Conservation (phyloP, 2,797 vertebrate species). For the Linurgus olivaceus region DNA sequence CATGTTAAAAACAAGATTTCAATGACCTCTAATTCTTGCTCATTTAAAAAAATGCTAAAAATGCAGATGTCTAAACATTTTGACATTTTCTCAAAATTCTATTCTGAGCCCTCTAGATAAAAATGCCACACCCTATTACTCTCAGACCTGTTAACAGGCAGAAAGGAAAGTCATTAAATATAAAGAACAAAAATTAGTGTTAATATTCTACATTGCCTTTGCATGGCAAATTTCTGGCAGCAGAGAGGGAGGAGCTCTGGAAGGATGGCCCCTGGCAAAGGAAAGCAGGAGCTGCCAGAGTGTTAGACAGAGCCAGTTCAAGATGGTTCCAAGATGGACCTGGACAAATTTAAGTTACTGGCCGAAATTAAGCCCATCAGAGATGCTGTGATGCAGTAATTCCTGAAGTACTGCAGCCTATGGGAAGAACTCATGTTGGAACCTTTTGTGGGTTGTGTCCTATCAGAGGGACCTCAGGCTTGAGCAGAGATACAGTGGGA, state of each 20-base stretch:
- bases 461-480: rapidly evolving
- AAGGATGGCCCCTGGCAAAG: background rate
- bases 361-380: background rate
- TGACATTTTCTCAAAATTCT: background rate
- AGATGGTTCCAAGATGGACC: background rate
- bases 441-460: rapidly evolving
- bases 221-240: background rate
- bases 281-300: background rate
- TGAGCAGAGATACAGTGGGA: background rate
- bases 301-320: background rate
- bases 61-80: background rate
- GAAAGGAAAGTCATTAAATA: background rate
- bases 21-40: background rate
- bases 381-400: background rate
- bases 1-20: background rate
- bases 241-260: background rate
- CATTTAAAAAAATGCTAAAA: background rate
- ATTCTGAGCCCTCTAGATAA: background rate
- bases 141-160: background rate
- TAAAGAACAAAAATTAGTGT: background rate
- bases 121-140: background rate
- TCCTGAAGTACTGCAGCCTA: background rate
- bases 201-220: background rate
- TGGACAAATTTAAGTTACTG: too few relatives aligned
- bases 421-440: background rate